These are phyloP conservation scores for Parasteatoda tepidariorum DNA, from an alignment of 1,140 invertebrate species.

Conservation along the genomic window DNA sequence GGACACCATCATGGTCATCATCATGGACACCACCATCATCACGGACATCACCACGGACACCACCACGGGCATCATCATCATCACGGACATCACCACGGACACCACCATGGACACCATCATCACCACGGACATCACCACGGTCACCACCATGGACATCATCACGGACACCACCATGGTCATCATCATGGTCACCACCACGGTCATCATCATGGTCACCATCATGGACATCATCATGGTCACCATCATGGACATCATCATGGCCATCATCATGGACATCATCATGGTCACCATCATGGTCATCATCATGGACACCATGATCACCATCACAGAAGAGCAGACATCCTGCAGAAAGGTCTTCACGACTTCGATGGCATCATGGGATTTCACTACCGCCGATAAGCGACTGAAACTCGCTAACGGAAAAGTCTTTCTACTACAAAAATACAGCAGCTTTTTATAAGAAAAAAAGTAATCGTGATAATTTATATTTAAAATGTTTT, in stretches of 20 bases:
- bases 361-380: constrained; percentile 51
- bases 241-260: constrained; percentile 41
- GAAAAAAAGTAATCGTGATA: neutral
- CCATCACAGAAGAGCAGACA: constrained; percentile 56
- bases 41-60: constrained; percentile 18
- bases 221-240: constrained; percentile 43
- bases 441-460: neutral
- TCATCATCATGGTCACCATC: constrained; percentile 33
- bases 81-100: constrained; percentile 9
- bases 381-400: constrained; percentile 55
- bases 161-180: constrained; percentile 43
- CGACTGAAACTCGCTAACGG: neutral
- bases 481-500: neutral
- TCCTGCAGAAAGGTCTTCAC: constrained; percentile 53
- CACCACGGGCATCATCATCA: constrained; percentile 12
- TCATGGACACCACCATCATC: constrained; percentile 36
- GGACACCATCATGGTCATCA: constrained; percentile 7
- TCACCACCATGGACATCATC: constrained; percentile 35
- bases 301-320: constrained; percentile 25
- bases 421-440: neutral
- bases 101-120: constrained; percentile 14
- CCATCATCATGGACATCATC: constrained; percentile 14
- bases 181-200: constrained; percentile 35
- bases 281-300: constrained; percentile 27
- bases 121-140: constrained; percentile 28